Conservation (phyloP, 2,888 invertebrate species). For the Lacanobia oleracea region DNA sequence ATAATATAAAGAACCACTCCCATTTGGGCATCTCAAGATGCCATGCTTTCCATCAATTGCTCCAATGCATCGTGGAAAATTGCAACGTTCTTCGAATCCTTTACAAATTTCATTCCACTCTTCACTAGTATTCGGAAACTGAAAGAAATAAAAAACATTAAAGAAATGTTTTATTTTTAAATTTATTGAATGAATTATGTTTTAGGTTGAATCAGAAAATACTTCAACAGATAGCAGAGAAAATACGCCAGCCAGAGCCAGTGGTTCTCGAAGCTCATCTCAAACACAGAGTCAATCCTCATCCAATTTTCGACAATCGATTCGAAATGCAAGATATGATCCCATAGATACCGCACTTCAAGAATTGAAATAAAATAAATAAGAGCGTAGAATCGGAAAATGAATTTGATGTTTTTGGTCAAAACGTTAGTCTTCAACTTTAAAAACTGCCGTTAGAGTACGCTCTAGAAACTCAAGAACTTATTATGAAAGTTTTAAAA, state of each 20-base stretch:
- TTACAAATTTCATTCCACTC: too few relatives aligned
- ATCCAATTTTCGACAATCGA: constrained; percentile 51
- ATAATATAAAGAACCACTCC: too few relatives aligned
- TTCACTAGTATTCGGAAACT: too few relatives aligned
- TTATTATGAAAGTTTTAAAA: constrained; percentile 39
- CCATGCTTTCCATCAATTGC: too few relatives aligned
- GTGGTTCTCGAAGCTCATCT: constrained; percentile 44
- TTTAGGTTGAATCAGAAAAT: constrained; percentile 21
- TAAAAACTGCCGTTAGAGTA: too few relatives aligned
- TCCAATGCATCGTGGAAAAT: too few relatives aligned
- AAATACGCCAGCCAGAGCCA: constrained; percentile 49
- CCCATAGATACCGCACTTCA: constrained; percentile 28
- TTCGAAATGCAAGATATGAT: constrained; percentile 50
- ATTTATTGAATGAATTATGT: constrained; percentile 45
- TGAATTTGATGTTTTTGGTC: constrained; percentile 54
- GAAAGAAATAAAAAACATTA: too few relatives aligned
- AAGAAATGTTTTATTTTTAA: constrained; percentile 34
- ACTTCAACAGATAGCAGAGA: constrained; percentile 52
- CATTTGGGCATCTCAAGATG: too few relatives aligned
- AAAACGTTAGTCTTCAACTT: constrained; percentile 50
- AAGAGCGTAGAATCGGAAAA: constrained; percentile 46
- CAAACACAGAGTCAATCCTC: constrained; percentile 50
- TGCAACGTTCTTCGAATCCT: too few relatives aligned
- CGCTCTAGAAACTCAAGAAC: too few relatives aligned
- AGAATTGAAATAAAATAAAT: constrained; percentile 45